Evolutionary conservation across 2,113 vertebrate genomes (phyloP), one percentile per base, ranked within the genome.

Genomic region (Megalops atlanticus): DNA sequence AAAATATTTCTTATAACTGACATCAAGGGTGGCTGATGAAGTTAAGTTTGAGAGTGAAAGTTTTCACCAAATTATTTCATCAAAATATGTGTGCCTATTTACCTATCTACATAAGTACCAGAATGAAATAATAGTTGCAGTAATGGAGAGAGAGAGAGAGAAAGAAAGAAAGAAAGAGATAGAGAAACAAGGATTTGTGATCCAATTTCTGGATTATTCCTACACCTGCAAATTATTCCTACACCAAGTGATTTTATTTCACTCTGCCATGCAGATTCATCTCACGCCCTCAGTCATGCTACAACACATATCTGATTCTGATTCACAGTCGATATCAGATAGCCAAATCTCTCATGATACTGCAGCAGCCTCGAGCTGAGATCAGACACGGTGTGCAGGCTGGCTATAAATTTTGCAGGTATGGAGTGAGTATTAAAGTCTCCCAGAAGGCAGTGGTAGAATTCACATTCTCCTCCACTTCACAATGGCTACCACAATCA

Each of bases 301-400:
- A n/a, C n/a, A n/a, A n/a, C n/a, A n/a, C n/a, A n/a, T n/a, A n/a
- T n/a, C n/a, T n/a, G n/a, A n/a, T 14, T 41, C 72, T n/a, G 24
- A 43, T 58, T 38, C n/a, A 73, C 43, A 49, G n/a, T 73, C 69
- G n/a, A n/a, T 24, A 72, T 36, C 70, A 74, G 47, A 14, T 74
- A 38, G 38, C 70, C 38, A 73, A 80, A 73, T 54, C 70, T 73
- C 35, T 24, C 45, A 71, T 11, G 69, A 80, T 16, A 49, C 70
- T 47, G 43, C 43, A 2, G 35, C 45, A 38, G 45, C 70, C 36
- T 54, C 35, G 1, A 31, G 79, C 43, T 52, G 47, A 38, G 75
- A 27, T 43, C 72, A 7, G 21, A 39, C 75, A 41, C 35, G 31
- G 16, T 1, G 73, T 21, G n/a, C 35, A 15, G 21, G 35, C 31